Evolutionary conservation across 2,888 invertebrate genomes (phyloP), one percentile per base, ranked within the genome.

Genomic region (Priocnemis perturbator): DNA sequence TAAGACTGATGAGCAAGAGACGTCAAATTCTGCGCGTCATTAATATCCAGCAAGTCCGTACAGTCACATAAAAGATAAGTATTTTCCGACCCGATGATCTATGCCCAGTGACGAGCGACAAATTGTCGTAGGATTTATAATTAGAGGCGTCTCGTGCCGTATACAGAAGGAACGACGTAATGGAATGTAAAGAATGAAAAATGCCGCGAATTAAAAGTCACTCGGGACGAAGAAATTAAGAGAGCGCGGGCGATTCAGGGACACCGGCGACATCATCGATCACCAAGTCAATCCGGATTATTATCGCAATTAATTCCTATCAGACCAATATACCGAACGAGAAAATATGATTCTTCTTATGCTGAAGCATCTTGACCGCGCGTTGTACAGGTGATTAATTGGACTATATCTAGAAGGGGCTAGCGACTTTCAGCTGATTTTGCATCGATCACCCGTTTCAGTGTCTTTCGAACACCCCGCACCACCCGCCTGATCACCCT

Each of bases 371-470:
- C 76, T 79, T 78, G 78, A 76, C 76, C 73, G 73, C 73, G 73
- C 78, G 79, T 81, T 78, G 76, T 65, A 61, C 7, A 64, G 65
- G 74, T 79, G 82, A 84, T 83, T 83, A 84, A 84, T 83, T 81
- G 77, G 76, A 76, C 73, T 67, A 71, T 74, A 67, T 69, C 68
- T 72, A 75, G 74, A 71, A 60, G 69, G 71, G 70, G 82, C 81
- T 80, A 81, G 81, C 81, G 81, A 81, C 74, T 81, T 78, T 79
- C 68, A 64, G 50, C 62, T 59, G 59, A 55, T 70, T 72, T 74
- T 69, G 60, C 70, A 74, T 74, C 73, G 73, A 77, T 81, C 76
- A 71, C 71, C 69, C 69, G 53, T 37, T 11, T 37, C 37, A 37
- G 14, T 37, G 37, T 37, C 37, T 37, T 37, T 11, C 37, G 7